These are phyloP conservation scores for Chloromyia formosa DNA, from an alignment of 2,888 invertebrate genomes.

Conservation along the genomic window DNA sequence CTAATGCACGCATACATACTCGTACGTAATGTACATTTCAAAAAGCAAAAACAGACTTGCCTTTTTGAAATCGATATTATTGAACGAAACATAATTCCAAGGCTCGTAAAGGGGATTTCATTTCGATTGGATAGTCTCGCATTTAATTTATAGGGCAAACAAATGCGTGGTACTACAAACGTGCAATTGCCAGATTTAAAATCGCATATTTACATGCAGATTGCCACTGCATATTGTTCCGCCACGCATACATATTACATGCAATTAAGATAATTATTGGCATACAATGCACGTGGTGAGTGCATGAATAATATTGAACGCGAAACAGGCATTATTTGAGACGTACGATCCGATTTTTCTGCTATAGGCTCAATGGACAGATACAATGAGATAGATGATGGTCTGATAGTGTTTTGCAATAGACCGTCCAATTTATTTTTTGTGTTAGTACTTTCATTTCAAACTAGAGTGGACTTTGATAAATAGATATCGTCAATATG, in stretches of 20 bases:
- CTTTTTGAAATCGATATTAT: too few species aligned
- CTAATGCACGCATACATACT: too few species aligned
- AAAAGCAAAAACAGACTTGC: too few species aligned
- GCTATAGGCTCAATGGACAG: background rate
- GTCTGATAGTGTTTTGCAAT: background rate
- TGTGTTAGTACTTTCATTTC: too few species aligned
- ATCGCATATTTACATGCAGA: background rate
- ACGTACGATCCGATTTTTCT: background rate
- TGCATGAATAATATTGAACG: background rate
- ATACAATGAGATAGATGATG: background rate
- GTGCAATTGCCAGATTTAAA: background rate
- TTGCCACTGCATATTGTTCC: background rate
- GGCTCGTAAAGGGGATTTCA: too few species aligned
- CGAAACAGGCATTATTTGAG: background rate
- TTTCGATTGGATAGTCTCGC: too few species aligned
- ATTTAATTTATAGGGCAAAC: too few species aligned
- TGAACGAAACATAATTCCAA: too few species aligned
- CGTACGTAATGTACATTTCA: too few species aligned
- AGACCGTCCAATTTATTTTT: background rate
- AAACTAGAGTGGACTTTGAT: too few species aligned
- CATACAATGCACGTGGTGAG: background rate
- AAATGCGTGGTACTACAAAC: too few species aligned
- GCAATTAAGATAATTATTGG: background rate
- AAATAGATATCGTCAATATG: background rate
- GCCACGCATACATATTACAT: background rate